Evolutionary conservation across 2,888 invertebrate species (phyloP).

Genomic region (Erpobdella octoculata): DNA sequence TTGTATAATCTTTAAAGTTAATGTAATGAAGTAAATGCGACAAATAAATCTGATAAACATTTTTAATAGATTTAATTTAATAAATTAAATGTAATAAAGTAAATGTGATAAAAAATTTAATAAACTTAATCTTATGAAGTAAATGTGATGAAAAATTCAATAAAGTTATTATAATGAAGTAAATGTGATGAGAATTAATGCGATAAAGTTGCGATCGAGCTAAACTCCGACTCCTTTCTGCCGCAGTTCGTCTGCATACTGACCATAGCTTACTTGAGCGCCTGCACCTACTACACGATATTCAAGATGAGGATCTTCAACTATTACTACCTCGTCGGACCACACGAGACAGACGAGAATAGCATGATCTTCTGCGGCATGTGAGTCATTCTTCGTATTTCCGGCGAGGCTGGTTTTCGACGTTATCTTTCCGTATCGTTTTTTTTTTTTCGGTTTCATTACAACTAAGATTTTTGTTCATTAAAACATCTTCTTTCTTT

Average conservation of each 20-base stretch:
- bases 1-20: too few relatives aligned
- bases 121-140: too few relatives aligned
- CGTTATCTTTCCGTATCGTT: not conserved
- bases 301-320: conserved; percentile 90
- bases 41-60: too few relatives aligned
- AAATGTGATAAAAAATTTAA: too few relatives aligned
- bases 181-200: not conserved
- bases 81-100: too few relatives aligned
- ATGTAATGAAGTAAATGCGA: too few relatives aligned
- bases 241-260: conserved; percentile 75
- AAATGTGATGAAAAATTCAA: not conserved
- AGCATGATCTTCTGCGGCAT: conserved; percentile 96
- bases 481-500: not conserved
- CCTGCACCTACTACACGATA: conserved; percentile 95
- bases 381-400: too few relatives aligned
- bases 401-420: too few relatives aligned
- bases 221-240: not conserved
- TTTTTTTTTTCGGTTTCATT: not conserved
- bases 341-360: conserved; percentile 97
- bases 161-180: not conserved
- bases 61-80: too few relatives aligned
- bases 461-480: not conserved
- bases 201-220: not conserved
- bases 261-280: conserved; percentile 86
- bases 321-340: conserved; percentile 89